Conservation (phyloP, 2,113 vertebrate genomes). For the Aegithalos caudatus region DNA sequence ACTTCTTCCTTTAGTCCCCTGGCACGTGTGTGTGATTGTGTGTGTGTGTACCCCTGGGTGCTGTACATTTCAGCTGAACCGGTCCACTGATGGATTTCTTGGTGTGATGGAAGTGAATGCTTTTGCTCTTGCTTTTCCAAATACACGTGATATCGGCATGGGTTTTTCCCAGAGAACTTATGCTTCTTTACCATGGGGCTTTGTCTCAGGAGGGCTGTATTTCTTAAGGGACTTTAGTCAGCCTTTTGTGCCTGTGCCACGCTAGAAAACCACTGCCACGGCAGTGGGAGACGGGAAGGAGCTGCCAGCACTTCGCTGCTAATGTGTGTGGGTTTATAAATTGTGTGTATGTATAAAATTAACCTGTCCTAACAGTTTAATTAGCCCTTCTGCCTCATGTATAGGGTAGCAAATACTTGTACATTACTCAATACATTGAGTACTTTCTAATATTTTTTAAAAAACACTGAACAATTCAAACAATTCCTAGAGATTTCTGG, state of each 20-base stretch:
- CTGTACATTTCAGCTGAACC: neutral
- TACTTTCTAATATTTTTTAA: neutral
- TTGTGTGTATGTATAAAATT: neutral
- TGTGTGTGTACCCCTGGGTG: fast-evolving
- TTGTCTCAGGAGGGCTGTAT: neutral
- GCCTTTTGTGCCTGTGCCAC: neutral
- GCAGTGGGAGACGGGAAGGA: neutral
- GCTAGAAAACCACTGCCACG: neutral
- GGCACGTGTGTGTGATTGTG: neutral
- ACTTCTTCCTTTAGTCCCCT: neutral
- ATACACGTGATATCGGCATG: neutral
- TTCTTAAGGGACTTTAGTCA: neutral
- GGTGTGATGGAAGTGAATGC: neutral
- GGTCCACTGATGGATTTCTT: fast-evolving
- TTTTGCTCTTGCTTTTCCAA: neutral
- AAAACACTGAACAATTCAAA: neutral
- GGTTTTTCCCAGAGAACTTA: neutral
- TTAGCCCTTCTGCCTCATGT: neutral
- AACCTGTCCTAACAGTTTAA: neutral
- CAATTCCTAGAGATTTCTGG: neutral
- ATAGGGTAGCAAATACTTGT: neutral
- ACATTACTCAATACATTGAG: neutral
- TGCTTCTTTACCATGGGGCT: neutral
- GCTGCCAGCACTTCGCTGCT: fast-evolving
- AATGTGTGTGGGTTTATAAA: neutral